Evolutionary conservation across 2,888 invertebrate genomes (phyloP).

Genomic region (Zootermopsis nevadensis): DNA sequence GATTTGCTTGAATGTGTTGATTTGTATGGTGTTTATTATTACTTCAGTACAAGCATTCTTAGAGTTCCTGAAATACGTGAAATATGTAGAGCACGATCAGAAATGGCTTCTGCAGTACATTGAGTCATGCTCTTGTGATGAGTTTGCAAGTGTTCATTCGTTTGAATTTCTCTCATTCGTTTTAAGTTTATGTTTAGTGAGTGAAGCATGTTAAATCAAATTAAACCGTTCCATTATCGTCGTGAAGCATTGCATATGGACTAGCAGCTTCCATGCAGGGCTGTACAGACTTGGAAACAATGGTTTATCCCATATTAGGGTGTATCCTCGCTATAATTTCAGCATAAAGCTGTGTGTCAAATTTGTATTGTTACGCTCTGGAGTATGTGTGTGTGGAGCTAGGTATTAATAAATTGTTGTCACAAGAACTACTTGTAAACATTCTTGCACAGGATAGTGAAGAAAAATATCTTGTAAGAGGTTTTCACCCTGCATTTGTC

Average conservation of each 20-base stretch:
- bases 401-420: too few relatives aligned
- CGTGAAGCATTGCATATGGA: background rate
- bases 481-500: too few relatives aligned
- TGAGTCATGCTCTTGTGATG: constrained; percentile 29
- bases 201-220: background rate
- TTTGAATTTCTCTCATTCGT: background rate
- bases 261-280: background rate
- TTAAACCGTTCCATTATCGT: background rate
- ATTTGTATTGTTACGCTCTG: background rate
- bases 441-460: too few relatives aligned
- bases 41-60: background rate
- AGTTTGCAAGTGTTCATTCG: background rate
- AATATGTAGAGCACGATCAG: constrained; percentile 37
- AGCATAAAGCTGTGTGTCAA: background rate
- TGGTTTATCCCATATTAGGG: constrained; percentile 31
- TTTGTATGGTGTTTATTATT: background rate
- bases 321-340: background rate
- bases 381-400: constrained; percentile 20
- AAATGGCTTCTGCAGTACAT: constrained; percentile 41
- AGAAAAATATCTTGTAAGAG: too few relatives aligned
- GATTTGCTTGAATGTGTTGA: background rate
- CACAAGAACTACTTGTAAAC: background rate
- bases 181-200: background rate
- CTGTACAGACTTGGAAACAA: background rate
- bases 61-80: background rate